These are phyloP conservation scores for Meghimatium bilineatum DNA, from an alignment of 2,888 invertebrate genomes.

Conservation along the genomic window DNA sequence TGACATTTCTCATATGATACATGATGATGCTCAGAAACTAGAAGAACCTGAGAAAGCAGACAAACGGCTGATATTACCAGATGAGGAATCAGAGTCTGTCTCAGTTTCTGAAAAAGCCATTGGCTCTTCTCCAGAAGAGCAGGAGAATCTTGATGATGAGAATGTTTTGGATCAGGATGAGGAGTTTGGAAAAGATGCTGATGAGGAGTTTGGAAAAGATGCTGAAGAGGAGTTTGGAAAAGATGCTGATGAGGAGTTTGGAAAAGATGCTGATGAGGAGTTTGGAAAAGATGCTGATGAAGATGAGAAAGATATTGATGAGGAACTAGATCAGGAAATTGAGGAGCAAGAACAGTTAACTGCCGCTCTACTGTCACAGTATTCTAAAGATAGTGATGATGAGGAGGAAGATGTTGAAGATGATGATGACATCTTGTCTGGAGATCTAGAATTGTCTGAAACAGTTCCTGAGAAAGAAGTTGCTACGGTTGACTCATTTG, in stretches of 20 bases:
- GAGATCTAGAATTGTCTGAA: not conserved
- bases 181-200: constrained; percentile 30
- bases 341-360: constrained; percentile 51
- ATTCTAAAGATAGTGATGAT: constrained; percentile 27
- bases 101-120: constrained; percentile 39
- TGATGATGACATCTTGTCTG: constrained; percentile 1
- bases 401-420: constrained; percentile 49
- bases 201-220: constrained; percentile 26
- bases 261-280: constrained; percentile 17
- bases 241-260: constrained; percentile 39
- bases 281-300: constrained; percentile 25
- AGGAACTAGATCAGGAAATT: constrained; percentile 49
- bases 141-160: constrained; percentile 45
- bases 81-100: constrained; percentile 39
- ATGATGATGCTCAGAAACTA: constrained; percentile 34
- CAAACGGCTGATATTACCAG: not conserved
- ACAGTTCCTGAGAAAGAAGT: not conserved
- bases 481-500: not conserved
- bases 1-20: not conserved
- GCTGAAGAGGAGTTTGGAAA: constrained; percentile 1
- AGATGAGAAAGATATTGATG: constrained; percentile 33
- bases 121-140: constrained; percentile 43
- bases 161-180: constrained; percentile 35
- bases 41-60: constrained; percentile 21
- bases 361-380: constrained; percentile 51